Conservation (phyloP, 2,797 vertebrate species). For the Girardinus metallicus region DNA sequence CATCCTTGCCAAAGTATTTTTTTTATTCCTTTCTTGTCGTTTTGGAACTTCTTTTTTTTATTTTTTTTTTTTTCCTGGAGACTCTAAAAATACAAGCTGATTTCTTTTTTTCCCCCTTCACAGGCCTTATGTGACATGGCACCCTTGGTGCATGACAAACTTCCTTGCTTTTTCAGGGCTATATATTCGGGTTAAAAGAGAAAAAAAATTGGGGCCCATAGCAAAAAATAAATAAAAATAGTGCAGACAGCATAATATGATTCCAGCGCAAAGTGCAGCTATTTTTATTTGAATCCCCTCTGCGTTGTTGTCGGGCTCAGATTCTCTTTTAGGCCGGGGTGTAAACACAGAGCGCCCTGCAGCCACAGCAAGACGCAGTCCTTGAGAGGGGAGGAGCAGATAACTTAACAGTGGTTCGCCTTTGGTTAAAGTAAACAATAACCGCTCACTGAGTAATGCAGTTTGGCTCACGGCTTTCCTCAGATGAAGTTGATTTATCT, state of each 20-base stretch:
- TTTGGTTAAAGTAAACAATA: conserved; percentile 69
- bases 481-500: conserved; percentile 64
- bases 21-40: conserved; percentile 1
- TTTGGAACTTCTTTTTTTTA: conserved; percentile 7
- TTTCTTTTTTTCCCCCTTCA: conserved; percentile 27
- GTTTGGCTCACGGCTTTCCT: conserved; percentile 50
- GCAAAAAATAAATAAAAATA: conserved; percentile 27
- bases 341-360: conserved; percentile 58
- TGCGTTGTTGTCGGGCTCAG: conserved; percentile 52
- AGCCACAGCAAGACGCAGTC: conserved; percentile 60
- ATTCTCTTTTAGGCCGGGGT: conserved; percentile 50
- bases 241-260: conserved; percentile 68
- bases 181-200: conserved; percentile 33
- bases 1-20: conserved; percentile 7
- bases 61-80: conserved; percentile 36
- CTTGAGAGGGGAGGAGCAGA: conserved; percentile 39
- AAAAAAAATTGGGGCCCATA: conserved; percentile 27
- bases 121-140: conserved; percentile 24
- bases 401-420: conserved; percentile 48
- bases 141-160: conserved; percentile 46
- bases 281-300: conserved; percentile 60
- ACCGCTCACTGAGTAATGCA: conserved; percentile 58
- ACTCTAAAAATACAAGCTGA: conserved; percentile 39
- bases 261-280: conserved; percentile 50
- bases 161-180: conserved; percentile 36